These are phyloP conservation scores for Zonotrichia albicollis DNA, from an alignment of 2,797 vertebrate species.

Conservation along the genomic window DNA sequence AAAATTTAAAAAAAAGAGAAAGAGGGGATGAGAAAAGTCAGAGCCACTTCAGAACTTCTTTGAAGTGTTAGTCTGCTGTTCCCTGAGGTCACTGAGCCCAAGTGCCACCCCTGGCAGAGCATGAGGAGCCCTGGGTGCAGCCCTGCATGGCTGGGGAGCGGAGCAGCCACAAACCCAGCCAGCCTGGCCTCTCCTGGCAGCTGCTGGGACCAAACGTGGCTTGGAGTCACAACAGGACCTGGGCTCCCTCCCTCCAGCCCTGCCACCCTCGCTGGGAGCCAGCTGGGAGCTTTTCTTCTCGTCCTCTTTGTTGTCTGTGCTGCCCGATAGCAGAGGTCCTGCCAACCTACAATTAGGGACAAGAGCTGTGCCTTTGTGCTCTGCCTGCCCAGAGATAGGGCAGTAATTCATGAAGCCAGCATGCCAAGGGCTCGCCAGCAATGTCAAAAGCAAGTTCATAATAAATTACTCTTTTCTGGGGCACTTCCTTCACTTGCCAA, in stretches of 20 bases:
- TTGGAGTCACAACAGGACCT: slow-evolving; percentile 3
- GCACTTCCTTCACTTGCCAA: neutral
- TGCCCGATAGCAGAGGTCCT: slow-evolving; percentile 10
- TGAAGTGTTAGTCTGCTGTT: neutral
- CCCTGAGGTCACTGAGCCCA: neutral
- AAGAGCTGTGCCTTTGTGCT: neutral
- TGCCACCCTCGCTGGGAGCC: neutral
- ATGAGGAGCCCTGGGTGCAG: neutral
- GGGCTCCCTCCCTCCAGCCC: neutral
- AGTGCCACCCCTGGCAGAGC: neutral
- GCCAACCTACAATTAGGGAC: neutral
- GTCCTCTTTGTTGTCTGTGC: neutral
- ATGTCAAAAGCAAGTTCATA: neutral
- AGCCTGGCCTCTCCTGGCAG: neutral
- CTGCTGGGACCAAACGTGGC: neutral
- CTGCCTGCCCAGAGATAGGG: slow-evolving; percentile 10
- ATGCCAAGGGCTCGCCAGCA: neutral
- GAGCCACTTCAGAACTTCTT: slow-evolving; percentile 13
- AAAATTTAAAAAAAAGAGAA: no score
- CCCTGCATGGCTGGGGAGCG: neutral
- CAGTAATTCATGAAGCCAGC: neutral
- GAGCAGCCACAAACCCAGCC: neutral
- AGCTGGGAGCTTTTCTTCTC: slow-evolving; percentile 21
- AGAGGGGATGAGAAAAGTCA: neutral
- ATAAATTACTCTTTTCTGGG: neutral